Percentiles rank a stretch among this genome's conserved stretches.
These are phyloP conservation scores for Sesamia nonagrioides DNA, from an alignment of 1,140 invertebrate species.

Conservation along the genomic window DNA sequence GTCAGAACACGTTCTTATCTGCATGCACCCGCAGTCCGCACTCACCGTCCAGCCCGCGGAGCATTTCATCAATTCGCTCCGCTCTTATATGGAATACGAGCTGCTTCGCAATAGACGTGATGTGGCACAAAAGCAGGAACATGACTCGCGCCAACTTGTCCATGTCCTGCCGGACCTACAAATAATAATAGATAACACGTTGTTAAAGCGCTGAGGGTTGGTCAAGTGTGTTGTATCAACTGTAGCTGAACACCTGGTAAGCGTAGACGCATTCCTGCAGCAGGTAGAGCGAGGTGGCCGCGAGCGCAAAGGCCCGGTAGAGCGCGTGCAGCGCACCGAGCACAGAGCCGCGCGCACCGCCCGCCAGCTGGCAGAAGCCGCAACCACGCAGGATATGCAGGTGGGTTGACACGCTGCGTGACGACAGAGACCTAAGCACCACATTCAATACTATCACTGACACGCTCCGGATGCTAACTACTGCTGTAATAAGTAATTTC, in stretches of 20 bases:
- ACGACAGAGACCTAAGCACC: conserved; percentile 48
- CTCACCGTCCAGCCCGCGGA: conserved; percentile 67
- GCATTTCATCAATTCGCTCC: conserved; percentile 63
- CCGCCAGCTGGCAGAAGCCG: conserved; percentile 55
- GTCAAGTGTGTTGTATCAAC: neutral
- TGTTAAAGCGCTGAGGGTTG: neutral
- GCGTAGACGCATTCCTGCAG: conserved; percentile 74
- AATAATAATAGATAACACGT: neutral
- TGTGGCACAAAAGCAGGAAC: conserved; percentile 80
- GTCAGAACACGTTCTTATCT: neutral
- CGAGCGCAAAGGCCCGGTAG: conserved; percentile 67
- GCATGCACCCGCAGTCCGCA: neutral
- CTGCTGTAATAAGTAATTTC: no score
- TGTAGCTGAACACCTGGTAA: conserved; percentile 56
- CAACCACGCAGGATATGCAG: conserved; percentile 54
- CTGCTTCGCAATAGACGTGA: conserved; percentile 78
- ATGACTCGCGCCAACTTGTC: conserved; percentile 74
- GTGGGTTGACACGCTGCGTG: conserved; percentile 53
- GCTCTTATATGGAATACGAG: conserved; percentile 70
- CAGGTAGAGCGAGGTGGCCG: conserved; percentile 64
- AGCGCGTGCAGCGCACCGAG: conserved; percentile 42
- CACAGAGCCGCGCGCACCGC: neutral
- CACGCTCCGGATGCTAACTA: no score
- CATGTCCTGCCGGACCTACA: conserved; percentile 72
- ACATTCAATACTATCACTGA: no score